Conservation (phyloP, 1,140 invertebrate species). For the Trachymyrmex septentrionalis region DNA sequence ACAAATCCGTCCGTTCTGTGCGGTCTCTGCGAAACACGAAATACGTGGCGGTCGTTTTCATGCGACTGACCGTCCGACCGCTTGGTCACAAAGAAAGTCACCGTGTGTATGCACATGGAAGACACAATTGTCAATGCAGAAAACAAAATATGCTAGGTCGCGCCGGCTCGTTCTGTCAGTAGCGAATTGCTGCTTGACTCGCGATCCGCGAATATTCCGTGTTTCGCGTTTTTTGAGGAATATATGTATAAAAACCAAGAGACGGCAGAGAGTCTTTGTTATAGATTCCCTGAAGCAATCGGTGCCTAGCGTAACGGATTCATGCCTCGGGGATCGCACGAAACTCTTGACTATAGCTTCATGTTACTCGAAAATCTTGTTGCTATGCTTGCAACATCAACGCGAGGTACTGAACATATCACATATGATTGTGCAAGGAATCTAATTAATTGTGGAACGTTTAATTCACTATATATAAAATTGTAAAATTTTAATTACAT, state of each 20-base stretch:
- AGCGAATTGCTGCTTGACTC: slow-evolving; percentile 31
- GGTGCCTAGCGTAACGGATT: neutral
- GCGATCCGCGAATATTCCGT: slow-evolving; percentile 43
- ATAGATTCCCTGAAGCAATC: slow-evolving; percentile 32
- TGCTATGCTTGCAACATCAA: neutral
- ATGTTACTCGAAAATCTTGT: slow-evolving; percentile 24
- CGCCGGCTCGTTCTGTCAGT: neutral
- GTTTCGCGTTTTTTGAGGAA: neutral
- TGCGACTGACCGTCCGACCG: neutral
- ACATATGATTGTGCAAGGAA: slow-evolving; percentile 14
- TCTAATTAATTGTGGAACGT: slow-evolving; percentile 40
- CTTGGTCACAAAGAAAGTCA: slow-evolving; percentile 41
- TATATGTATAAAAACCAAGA: neutral
- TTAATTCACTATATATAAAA: slow-evolving; percentile 15
- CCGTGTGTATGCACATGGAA: neutral
- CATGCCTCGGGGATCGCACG: slow-evolving; percentile 9
- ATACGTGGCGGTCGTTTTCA: slow-evolving; percentile 51
- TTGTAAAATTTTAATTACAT: slow-evolving; percentile 21
- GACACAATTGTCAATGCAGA: slow-evolving; percentile 21
- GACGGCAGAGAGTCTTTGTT: neutral
- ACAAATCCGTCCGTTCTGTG: slow-evolving; percentile 48
- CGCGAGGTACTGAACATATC: neutral
- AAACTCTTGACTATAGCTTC: slow-evolving; percentile 47
- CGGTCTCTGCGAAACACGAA: slow-evolving; percentile 21
- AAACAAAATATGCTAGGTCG: slow-evolving; percentile 30